phyloP scores from a whole-genome alignment of 2,113 vertebrate genomes.

The Anoura caudifer region DNA sequence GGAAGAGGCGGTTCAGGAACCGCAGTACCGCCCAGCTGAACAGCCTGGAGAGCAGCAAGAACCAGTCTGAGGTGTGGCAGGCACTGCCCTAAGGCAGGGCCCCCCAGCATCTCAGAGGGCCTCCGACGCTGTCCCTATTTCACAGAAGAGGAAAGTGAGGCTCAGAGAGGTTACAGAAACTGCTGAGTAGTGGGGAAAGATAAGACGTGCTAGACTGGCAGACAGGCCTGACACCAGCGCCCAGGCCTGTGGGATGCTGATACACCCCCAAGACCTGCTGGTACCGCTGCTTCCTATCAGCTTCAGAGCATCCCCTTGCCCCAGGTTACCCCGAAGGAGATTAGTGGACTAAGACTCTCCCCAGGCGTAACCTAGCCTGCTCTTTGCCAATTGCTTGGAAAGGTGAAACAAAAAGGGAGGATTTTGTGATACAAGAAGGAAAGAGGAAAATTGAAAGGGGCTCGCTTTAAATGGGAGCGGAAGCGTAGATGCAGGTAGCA shows the following conservation, averaged over 20 bases:
- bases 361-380: neutral
- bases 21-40: constrained; percentile 79
- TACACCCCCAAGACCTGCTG: neutral
- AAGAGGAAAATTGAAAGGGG: neutral
- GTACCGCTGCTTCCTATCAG: neutral
- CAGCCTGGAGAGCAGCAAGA: constrained; percentile 67
- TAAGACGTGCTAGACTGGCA: neutral
- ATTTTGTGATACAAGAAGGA: neutral
- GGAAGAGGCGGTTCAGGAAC: constrained; percentile 76
- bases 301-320: neutral
- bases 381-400: neutral
- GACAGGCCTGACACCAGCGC: neutral
- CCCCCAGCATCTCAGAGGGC: neutral
- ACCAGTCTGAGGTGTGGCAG: neutral
- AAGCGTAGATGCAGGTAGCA: neutral
- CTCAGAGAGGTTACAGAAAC: neutral
- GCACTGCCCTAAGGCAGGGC: neutral
- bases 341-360: neutral
- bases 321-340: neutral
- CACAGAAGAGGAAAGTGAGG: neutral
- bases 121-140: neutral
- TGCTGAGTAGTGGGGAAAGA: neutral
- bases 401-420: neutral
- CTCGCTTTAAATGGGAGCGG: neutral
- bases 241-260: neutral